phyloP scores from a whole-genome alignment of 2,797 vertebrate species.

The Pseudochirops cupreus region DNA sequence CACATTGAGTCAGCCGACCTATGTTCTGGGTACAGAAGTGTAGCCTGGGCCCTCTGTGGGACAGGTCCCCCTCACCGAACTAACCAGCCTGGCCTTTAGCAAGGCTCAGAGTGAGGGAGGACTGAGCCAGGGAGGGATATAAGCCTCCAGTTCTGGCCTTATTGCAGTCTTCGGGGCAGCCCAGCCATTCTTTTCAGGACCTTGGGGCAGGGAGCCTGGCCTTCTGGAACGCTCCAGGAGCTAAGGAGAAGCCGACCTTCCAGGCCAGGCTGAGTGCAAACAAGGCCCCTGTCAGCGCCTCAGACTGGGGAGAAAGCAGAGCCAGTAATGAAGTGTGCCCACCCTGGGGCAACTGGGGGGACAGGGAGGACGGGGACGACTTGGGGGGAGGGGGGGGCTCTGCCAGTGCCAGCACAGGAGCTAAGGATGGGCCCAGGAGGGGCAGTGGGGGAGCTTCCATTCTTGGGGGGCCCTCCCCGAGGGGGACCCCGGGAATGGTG shows the following conservation, averaged over 20 bases:
- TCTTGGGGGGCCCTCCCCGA: not conserved
- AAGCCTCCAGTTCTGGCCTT: no score
- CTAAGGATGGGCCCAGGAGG: not conserved
- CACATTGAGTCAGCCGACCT: no score
- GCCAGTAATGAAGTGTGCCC: not conserved
- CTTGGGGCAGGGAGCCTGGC: not conserved
- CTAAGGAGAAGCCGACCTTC: not conserved
- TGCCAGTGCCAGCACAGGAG: not conserved
- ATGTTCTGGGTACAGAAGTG: not conserved
- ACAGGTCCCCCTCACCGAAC: no score
- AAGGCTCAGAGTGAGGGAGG: no score
- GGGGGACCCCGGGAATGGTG: not conserved
- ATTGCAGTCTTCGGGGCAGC: no score
- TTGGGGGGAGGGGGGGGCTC: not conserved
- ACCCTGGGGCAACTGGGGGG: not conserved
- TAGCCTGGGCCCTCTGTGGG: no score
- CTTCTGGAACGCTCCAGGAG: not conserved
- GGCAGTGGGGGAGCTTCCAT: not conserved
- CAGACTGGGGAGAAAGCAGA: not conserved
- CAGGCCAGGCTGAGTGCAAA: not conserved
- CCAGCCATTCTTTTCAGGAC: not conserved
- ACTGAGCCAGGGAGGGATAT: not conserved
- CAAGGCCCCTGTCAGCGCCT: no score
- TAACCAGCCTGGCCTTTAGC: no score
- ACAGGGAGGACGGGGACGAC: not conserved